These are phyloP conservation scores for Ptychobarbus kaznakovi DNA, from an alignment of 2,797 vertebrate genomes.

Conservation along the genomic window DNA sequence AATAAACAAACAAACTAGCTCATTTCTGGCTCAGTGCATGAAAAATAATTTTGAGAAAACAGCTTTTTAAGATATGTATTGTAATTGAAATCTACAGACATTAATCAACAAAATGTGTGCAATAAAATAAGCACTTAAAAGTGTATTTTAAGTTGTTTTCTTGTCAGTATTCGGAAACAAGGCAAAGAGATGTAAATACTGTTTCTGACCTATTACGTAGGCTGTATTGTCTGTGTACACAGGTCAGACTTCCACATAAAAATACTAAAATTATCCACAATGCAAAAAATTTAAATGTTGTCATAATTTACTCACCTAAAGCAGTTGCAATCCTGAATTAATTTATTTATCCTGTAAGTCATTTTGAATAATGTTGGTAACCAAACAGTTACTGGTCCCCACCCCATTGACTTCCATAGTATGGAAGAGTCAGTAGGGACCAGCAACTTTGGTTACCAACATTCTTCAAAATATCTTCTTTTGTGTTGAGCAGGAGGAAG, in stretches of 20 bases:
- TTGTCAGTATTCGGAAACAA: too few species aligned
- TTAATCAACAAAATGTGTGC: too few species aligned
- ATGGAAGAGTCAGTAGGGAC: background rate
- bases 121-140: too few species aligned
- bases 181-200: background rate
- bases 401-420: too few species aligned
- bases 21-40: background rate
- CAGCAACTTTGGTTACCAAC: background rate
- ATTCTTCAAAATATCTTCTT: background rate
- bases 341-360: background rate
- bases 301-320: background rate
- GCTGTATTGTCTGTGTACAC: background rate
- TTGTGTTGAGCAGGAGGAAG: background rate
- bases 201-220: background rate
- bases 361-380: background rate
- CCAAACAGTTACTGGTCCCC: too few species aligned
- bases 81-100: too few species aligned
- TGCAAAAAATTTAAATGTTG: too few species aligned
- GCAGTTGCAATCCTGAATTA: background rate
- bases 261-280: background rate
- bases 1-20: background rate
- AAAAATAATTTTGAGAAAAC: too few species aligned
- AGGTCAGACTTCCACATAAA: background rate
- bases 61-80: too few species aligned
- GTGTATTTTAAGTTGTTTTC: too few species aligned